Conservation (phyloP, 2,797 vertebrate species). For the Tinamus major region DNA sequence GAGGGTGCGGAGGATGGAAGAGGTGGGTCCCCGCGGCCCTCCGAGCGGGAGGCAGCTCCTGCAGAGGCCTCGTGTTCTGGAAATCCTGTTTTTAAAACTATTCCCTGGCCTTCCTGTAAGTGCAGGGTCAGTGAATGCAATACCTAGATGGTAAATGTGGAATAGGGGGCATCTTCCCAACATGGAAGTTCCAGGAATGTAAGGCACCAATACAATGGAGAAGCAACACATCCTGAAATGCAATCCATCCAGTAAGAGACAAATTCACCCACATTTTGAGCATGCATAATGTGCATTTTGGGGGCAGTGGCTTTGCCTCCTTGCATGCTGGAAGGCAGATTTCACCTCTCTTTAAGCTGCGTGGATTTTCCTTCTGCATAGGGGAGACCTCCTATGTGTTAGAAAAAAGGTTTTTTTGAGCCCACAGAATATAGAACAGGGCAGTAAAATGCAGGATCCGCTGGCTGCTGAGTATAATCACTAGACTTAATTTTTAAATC, state of each 20-base stretch:
- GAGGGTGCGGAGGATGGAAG: conserved; percentile 78
- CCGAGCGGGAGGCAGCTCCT: too few relatives aligned
- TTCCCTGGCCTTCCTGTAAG: conserved; percentile 40
- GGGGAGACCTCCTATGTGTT: neutral
- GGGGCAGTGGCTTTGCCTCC: too few relatives aligned
- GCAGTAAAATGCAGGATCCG: fast-evolving
- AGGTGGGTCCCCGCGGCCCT: conserved; percentile 19
- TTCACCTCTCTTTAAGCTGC: neutral
- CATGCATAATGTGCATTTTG: too few relatives aligned
- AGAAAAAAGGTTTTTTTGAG: too few relatives aligned
- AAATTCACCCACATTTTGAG: too few relatives aligned
- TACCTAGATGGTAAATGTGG: neutral
- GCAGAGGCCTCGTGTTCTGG: neutral
- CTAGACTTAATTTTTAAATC: fast-evolving
- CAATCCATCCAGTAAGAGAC: neutral
- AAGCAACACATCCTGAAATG: neutral
- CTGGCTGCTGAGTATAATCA: fast-evolving
- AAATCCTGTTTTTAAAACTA: conserved; percentile 36
- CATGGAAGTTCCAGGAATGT: too few relatives aligned
- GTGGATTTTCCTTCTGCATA: neutral
- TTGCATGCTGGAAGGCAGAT: neutral
- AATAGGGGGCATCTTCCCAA: neutral
- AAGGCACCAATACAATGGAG: neutral
- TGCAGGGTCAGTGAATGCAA: conserved; percentile 1
- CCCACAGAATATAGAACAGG: neutral